Evolutionary conservation across 1,140 invertebrate species (phyloP), one percentile per base, ranked within the genome.

Genomic region (Magallana ariakensis): DNA sequence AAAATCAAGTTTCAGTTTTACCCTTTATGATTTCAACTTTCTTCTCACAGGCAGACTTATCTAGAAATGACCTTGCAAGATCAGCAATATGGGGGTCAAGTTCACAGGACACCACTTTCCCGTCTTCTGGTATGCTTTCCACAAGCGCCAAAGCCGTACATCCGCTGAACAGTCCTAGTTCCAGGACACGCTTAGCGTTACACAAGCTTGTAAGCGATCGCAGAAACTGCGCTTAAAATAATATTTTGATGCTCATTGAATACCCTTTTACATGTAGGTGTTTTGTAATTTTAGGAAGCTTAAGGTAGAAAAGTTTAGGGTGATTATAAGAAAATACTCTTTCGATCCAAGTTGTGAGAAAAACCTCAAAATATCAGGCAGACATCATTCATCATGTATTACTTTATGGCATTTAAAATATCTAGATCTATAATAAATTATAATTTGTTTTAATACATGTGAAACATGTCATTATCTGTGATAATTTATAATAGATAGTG

Each of bases 131-230:
- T n/a, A 90, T 80, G 11, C 85, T 88, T 87, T 90, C 90, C 22
- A 88, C 90, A 80, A 90, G 85, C 15, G 86, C 82, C 3, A 90
- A 70, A 13, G 88, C 85, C 16, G 58, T 83, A 88, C 83, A 90
- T 75, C 90, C 90, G 33, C 88, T 90, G 56, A 89, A 89, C 55
- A 87, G 70, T 8, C 90, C 90, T 57, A 90, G 33, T 57, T 90
- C 90, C 60, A 90, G 56, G 11, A 89, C 87, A 8, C 85, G 58
- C 62, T 86, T 88, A 8, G 87, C 85, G 55, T 85, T 87, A 11
- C 55, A 55, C 53, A 89, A 85, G 54, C 90, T 88, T 10, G 83
- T 33, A 13, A 88, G 53, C 0, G 84, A 85, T 80, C 83, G 85
- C 6, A 88, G 33, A 83, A 88, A 62, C 15, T 85, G 53, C 0